Conservation (phyloP, 2,888 invertebrate genomes). For the Geophilus truncorum region DNA sequence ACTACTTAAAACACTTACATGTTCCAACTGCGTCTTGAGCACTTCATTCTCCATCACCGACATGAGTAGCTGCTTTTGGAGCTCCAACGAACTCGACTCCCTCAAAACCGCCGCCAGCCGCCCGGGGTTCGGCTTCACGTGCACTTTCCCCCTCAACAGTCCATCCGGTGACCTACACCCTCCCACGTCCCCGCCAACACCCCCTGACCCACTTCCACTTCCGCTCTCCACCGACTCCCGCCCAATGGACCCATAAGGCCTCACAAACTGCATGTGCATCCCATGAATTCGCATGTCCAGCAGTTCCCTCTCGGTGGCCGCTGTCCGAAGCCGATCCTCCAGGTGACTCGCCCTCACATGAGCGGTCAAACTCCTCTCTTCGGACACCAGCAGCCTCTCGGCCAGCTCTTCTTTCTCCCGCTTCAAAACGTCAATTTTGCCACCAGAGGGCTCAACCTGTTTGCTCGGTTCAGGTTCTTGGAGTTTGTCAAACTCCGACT, state of each 20-base stretch:
- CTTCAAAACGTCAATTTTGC: conserved; percentile 48
- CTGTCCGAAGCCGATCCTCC: conserved; percentile 59
- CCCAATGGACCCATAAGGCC: background rate
- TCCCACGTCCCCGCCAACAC: background rate
- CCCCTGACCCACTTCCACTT: no score
- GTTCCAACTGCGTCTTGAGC: conserved; percentile 35
- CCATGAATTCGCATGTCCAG: conserved; percentile 58
- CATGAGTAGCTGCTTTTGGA: conserved; percentile 75
- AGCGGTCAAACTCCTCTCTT: conserved; percentile 62
- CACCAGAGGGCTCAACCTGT: no score
- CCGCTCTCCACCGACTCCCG: background rate
- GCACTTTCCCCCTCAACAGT: conserved; percentile 10
- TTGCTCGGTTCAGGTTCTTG: no score
- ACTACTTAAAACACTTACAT: conserved; percentile 13
- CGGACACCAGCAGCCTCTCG: conserved; percentile 62
- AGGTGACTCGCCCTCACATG: conserved; percentile 62
- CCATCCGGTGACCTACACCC: conserved; percentile 32
- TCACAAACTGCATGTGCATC: conserved; percentile 55
- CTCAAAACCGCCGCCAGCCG: conserved; percentile 70
- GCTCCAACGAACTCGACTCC: conserved; percentile 73
- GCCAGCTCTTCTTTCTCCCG: conserved; percentile 70
- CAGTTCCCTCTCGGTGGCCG: conserved; percentile 56
- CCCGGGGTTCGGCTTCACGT: conserved; percentile 30
- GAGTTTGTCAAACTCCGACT: conserved; percentile 35
- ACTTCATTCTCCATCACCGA: conserved; percentile 82